Evolutionary conservation across 2,113 vertebrate genomes (phyloP).

Genomic region (Microtus ochrogaster): DNA sequence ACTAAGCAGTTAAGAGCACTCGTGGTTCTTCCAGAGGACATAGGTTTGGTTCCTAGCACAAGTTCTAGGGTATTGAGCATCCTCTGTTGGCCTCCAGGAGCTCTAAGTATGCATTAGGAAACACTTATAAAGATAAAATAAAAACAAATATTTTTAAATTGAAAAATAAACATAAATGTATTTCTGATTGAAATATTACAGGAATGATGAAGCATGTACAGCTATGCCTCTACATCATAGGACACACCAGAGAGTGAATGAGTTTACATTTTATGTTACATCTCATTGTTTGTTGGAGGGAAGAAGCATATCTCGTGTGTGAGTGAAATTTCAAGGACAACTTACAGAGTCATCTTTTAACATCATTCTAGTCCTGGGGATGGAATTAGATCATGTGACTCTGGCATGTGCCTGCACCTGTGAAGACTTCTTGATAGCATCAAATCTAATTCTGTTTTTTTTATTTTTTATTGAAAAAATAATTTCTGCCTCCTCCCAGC

Average conservation of each 20-base stretch:
- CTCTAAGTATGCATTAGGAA: no score
- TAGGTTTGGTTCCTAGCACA: neutral
- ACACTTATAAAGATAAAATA: neutral
- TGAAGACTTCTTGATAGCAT: no score
- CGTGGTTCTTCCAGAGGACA: accelerated
- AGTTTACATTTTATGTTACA: neutral
- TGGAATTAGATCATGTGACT: neutral
- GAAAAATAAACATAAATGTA: neutral
- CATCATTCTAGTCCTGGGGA: neutral
- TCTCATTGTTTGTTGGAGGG: neutral
- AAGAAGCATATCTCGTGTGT: accelerated
- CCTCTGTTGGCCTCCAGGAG: neutral
- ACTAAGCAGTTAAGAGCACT: neutral
- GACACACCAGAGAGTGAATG: no score
- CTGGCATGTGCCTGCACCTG: neutral
- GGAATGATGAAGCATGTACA: neutral
- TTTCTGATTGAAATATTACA: neutral
- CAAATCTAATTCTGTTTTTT: no score
- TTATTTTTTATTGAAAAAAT: no score
- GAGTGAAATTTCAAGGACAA: neutral
- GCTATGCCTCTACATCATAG: neutral
- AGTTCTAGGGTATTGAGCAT: neutral
- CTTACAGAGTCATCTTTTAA: neutral
- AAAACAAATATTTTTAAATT: neutral
- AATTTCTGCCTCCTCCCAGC: no score